Base-by-base conservation (phyloP, 1,140 invertebrate species). In the Ceratitis capitata region DNA sequence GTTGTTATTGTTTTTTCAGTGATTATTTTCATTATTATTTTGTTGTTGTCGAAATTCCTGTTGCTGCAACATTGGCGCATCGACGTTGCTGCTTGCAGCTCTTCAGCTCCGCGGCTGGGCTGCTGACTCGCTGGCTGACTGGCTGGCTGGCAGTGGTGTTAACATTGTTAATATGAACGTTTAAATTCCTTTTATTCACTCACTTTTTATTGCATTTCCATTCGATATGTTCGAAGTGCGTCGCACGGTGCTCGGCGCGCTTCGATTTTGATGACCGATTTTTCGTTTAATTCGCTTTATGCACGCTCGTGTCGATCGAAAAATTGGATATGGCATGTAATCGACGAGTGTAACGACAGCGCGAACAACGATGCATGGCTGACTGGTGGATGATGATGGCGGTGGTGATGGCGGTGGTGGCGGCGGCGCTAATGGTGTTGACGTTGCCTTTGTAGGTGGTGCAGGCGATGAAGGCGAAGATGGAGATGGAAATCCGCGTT, bases 111-210 rank as follows among this genome's bases (percentile, higher is more conserved):
- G 53, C 19, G n/a, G 12, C 53, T 56, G 53, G 19, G 10, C 2
- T 19, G 49, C 19, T 10, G 49, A 29, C 82, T 84, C n/a, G n/a
- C 16, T 39, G 45, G n/a, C 9, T 53, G 47, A 23, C 23, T 53
- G 58, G 42, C 26, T 56, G 45, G 26, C 58, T 39, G 26, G 12
- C 58, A 49, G 42, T 86, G 85, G 82, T 86, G 85, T 86, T 86
- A 86, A 86, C 85, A 86, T 86, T 86, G 85, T 86, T 86, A 86
- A 86, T 69, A 85, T 85, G 84, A 69, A 53, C 61, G 49, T 85
- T 78, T 69, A 51, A 85, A 45, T 51, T 58, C 58, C 82, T 85
- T 85, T 49, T 47, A 58, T 83, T 64, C 78, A 49, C 35, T 45
- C 49, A 56, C 51, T 74, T 85, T 82, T 82, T 78, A 74, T 78